Evolutionary conservation across 2,888 invertebrate species (phyloP), one percentile per base, ranked within the genome.

Genomic region (Ernsta delagoae): DNA sequence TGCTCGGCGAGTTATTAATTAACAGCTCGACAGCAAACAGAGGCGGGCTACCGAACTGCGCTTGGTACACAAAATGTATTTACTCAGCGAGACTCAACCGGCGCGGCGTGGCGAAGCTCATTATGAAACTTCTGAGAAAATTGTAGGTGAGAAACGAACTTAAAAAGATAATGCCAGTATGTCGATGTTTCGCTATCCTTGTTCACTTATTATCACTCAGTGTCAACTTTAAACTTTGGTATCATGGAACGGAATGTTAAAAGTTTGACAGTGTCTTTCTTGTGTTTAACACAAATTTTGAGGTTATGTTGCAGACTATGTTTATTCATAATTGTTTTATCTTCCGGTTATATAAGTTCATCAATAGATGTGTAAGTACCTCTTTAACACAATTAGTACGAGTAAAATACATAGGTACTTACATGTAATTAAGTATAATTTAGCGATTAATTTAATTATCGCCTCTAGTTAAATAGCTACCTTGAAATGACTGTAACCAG

Each of bases 11-110:
- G 92, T 93, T 92, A 92, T 93, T 93, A 93, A 93, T 93, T 41
- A 41, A 41, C 92, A 92, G 89, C 89, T 93, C 91, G 92, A 92
- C 92, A 92, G 91, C 87, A 93, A 93, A 92, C 90, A 92, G 87
- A 83, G 84, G 82, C 85, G 83, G 84, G 92, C 92, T 93, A 92
- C 92, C 79, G 92, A 85, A 79, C 85, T 88, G 91, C 91, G 89
- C 92, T 90, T 68, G 75, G 88, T 78, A 92, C 87, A 92, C 92
- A 93, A 4, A 81, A 77, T 74, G 71, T 82, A 77, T 92, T 92
- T 90, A 83, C 84, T 79, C 82, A 84, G 79, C 82, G 87, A 83
- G 89, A 85, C 87, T 87, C 81, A 83, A 84, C 70, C 80, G 83
- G 81, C 16, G 85, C 87, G 87, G 85, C 85, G 83, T 86, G 87